phyloP scores from a whole-genome alignment of 2,113 vertebrate genomes.

The Numida meleagris region DNA sequence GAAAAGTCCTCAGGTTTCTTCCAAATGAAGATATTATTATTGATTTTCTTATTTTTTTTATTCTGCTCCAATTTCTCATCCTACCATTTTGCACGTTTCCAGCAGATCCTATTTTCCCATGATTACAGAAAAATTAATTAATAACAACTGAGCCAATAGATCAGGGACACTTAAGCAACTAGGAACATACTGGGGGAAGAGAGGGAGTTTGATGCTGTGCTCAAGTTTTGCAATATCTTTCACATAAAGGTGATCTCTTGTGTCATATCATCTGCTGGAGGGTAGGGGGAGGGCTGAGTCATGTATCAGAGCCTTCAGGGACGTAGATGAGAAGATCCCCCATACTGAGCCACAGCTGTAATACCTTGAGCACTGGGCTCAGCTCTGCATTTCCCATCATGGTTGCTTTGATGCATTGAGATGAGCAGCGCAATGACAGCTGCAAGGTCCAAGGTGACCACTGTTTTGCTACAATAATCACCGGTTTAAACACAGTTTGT shows the following conservation, averaged over 20 bases:
- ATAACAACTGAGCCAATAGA: background rate
- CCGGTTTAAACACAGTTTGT: background rate
- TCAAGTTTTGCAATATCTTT: background rate
- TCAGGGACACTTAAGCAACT: background rate
- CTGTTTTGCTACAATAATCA: background rate
- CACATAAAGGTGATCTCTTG: background rate
- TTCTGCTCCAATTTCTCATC: background rate
- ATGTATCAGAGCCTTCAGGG: fast-evolving
- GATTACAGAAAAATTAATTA: background rate
- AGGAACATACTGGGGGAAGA: no score
- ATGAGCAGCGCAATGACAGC: background rate
- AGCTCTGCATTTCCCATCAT: background rate
- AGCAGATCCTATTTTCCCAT: background rate
- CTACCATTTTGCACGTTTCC: background rate
- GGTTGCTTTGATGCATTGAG: background rate
- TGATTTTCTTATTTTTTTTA: no score
- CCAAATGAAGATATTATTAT: background rate
- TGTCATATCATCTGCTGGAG: background rate
- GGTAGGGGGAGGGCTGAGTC: background rate
- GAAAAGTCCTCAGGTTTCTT: background rate
- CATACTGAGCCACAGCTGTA: fast-evolving
- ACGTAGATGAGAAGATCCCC: background rate
- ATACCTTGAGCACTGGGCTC: background rate
- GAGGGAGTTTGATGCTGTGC: no score
- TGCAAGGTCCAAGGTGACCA: background rate